Evolutionary conservation across 2,113 vertebrate species (phyloP), one percentile per base, ranked within the genome.

Genomic region (Strigops habroptila): DNA sequence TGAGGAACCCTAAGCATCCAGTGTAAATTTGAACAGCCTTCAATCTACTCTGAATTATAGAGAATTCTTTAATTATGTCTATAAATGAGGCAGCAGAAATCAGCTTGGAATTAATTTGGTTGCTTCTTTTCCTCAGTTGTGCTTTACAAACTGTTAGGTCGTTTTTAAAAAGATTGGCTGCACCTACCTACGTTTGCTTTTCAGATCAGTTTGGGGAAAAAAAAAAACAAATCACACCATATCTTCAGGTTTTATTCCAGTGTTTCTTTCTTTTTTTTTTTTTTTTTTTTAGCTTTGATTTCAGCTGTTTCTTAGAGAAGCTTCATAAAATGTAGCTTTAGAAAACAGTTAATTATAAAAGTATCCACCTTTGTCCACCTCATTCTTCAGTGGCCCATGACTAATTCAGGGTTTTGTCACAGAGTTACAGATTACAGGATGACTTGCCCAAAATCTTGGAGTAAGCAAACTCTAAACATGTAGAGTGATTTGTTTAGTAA

Each of bases 181-280:
- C 17, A 89, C 18, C 25, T 79, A 43, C 9, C 6, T 69, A 19
- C 1, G 4, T 80, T 62, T 81, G 10, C 18, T 77, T 4, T 83
- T 70, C n/a, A 55, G 46, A 80, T 63, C 5, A 22, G 6, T 44
- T 43, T 43, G 15, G 24, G 2, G 33, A 18, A 18, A 57, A 52
- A 35, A 67, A 31, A 33, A 21, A 4, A 3, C 6, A 62, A 1
- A 0, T 0, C 14, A n/a, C 12, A 14, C 10, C 2, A 6, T 13
- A 25, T 22, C 23, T 51, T 78, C 25, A 59, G 3, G 1, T 80
- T 93, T 92, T 37, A 53, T 49, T 80, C 12, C 6, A 8, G 4
- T 14, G 48, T 33, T 24, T 30, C 44, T 49, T 14, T 35, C 28
- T 41, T 68, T 33, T 6, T 49, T 35, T 17, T 5, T 49, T 18